These are phyloP conservation scores for Petrocephalus zakoni DNA, from an alignment of 2,113 vertebrate genomes.

Conservation along the genomic window DNA sequence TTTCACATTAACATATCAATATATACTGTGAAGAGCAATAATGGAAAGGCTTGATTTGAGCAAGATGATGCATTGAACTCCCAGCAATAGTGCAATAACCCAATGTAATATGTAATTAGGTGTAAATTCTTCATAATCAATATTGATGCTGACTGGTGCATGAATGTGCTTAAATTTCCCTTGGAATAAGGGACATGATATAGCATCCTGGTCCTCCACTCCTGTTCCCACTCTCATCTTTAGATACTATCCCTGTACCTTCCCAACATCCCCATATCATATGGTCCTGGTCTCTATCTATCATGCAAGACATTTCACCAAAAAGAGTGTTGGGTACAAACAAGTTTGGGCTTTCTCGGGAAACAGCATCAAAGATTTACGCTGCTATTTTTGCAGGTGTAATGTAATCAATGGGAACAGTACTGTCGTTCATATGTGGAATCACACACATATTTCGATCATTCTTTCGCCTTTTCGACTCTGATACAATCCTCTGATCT, in stretches of 20 bases:
- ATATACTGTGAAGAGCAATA: not conserved
- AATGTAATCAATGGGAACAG: not conserved
- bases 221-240: not conserved
- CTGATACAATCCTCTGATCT: not conserved
- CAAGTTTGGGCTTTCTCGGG: not conserved
- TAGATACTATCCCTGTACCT: not conserved
- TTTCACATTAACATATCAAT: not conserved
- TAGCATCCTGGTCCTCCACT: not conserved
- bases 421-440: not conserved
- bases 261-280: not conserved
- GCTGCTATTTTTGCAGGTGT: not conserved
- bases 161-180: not conserved
- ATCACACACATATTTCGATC: not conserved
- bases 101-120: constrained; percentile 4
- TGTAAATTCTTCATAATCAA: not conserved
- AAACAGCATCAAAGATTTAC: not conserved
- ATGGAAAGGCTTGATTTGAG: not conserved
- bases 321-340: not conserved
- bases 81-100: not conserved
- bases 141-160: not conserved
- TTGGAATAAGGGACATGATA: not conserved
- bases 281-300: not conserved
- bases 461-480: not conserved
- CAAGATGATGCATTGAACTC: not conserved
- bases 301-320: not conserved